Evolutionary conservation across 2,797 vertebrate species (phyloP), one percentile per base, ranked within the genome.

Genomic region (Graptemys geographica): DNA sequence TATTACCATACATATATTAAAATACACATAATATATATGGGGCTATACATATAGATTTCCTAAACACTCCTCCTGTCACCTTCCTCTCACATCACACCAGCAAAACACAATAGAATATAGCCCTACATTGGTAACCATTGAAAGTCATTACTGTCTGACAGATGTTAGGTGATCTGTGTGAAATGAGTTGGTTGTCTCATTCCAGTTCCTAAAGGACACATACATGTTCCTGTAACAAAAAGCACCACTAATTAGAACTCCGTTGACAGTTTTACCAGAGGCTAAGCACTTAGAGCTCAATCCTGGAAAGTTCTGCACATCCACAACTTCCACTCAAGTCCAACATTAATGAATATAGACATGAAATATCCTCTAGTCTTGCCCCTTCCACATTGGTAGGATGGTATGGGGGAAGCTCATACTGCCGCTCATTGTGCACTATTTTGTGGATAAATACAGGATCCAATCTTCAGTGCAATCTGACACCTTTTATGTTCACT

Each of bases 1-100:
- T 15, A 62, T 12, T 59, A 56, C 25, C 25, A 23, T 56, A 21
- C 2, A 5, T 78, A 79, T 0, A 1, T 33, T 27, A 44, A 6
- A 21, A 12, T 55, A 13, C 3, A 7, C 47, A 37, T 8, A 83
- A 44, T 18, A 79, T 44, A 69, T 23, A 37, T 37, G n/a, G 4
- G 31, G 33, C 13, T 5, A 8, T 33, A 33, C 15, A 49, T 37
- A 69, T n/a, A 37, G 33, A 41, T 21, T 72, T 72, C 19, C 19
- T 41, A 15, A 65, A 33, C 7, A 52, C 25, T 81, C 57, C 37
- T 37, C 15, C 41, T 79, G 9, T 4, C 86, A 19, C 3, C 3
- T 87, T 8, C 47, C 21, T 86, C 62, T 76, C 2, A 0, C 8
- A 80, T 28, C 25, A 57, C 11, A 51, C 2, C 13, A 86, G 47